Evolutionary conservation across 2,888 invertebrate genomes (phyloP).

Genomic region (Stomorhina lunata): DNA sequence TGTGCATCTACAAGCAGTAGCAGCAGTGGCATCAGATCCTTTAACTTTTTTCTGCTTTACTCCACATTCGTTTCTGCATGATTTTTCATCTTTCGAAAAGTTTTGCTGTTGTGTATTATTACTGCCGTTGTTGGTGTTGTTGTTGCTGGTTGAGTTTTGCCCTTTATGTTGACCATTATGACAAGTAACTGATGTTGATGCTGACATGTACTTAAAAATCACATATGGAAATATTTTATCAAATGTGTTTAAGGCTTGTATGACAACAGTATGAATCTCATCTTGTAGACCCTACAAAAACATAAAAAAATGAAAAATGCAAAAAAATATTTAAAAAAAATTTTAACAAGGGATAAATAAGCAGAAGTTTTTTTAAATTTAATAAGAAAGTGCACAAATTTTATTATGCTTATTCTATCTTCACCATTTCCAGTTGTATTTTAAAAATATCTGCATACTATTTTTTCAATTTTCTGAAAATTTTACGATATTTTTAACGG

Average conservation of each 20-base stretch:
- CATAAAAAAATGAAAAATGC: constrained; percentile 27
- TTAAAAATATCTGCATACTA: too few relatives aligned
- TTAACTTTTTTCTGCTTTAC: constrained; percentile 16
- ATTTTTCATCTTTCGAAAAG: constrained; percentile 71
- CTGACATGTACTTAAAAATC: constrained; percentile 79
- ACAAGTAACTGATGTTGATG: constrained; percentile 64
- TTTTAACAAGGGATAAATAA: not conserved
- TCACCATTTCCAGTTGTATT: too few relatives aligned
- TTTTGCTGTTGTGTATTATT: constrained; percentile 49
- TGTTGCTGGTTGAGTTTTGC: constrained; percentile 64
- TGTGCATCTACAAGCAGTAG: constrained; percentile 56
- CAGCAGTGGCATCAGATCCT: constrained; percentile 7
- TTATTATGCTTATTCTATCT: too few relatives aligned
- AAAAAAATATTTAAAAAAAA: not conserved
- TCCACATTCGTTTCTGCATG: constrained; percentile 46
- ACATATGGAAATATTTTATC: constrained; percentile 79
- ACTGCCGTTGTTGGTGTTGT: constrained; percentile 29
- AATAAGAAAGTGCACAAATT: not conserved
- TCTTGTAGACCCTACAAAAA: constrained; percentile 78
- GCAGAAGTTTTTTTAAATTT: not conserved
- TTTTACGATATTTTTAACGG: too few relatives aligned
- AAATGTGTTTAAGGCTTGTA: constrained; percentile 79
- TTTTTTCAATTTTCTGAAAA: too few relatives aligned
- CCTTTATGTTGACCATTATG: constrained; percentile 65
- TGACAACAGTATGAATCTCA: constrained; percentile 80